Evolutionary conservation across 2,113 vertebrate species (phyloP), one percentile per base, ranked within the genome.

Genomic region (Ptychochromis oligacanthus): DNA sequence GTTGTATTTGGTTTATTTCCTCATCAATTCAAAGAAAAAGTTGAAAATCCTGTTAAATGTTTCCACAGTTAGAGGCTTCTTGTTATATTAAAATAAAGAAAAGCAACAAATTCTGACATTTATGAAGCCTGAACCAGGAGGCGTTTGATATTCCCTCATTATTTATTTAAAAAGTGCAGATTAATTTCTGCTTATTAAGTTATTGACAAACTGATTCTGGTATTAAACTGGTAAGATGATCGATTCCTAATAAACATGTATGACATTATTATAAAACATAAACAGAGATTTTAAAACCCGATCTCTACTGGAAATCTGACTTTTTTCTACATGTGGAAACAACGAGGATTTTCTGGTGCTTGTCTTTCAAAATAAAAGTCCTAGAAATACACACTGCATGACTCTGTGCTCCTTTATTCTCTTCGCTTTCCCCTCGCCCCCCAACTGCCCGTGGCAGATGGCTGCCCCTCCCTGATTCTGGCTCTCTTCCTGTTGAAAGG

Each of bases 361-460:
- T 67, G 40, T 14, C 40, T 67, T 67, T 67, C 64, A 67, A 28
- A 67, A 67, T 67, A 67, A 67, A 67, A 67, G 9, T 17, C 40
- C 64, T 12, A 67, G 40, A 67, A 46, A 67, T 14, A 67, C 64
- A 46, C 22, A 40, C 14, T 24, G 62, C 43, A 2, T 36, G 4
- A 43, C 62, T 6, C 4, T 13, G 13, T 13, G 40, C 40, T 43
- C 12, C 40, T 14, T 14, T 43, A 4, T 43, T 4, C 4, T 8
- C 11, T 40, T 40, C 11, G 4, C 24, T 65, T 7, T n/a, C 13
- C n/a, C n/a, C 0, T 24, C 22, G 26, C 0, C 24, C 22, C 14
- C 38, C 24, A 46, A 46, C 2, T 31, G 28, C 28, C 28, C 4
- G 28, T 31, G 17, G 64, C 46, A 38, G 40, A 14, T 43, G 40